Conservation (phyloP, 2,888 invertebrate genomes). For the Lampropteryx suffumata region DNA sequence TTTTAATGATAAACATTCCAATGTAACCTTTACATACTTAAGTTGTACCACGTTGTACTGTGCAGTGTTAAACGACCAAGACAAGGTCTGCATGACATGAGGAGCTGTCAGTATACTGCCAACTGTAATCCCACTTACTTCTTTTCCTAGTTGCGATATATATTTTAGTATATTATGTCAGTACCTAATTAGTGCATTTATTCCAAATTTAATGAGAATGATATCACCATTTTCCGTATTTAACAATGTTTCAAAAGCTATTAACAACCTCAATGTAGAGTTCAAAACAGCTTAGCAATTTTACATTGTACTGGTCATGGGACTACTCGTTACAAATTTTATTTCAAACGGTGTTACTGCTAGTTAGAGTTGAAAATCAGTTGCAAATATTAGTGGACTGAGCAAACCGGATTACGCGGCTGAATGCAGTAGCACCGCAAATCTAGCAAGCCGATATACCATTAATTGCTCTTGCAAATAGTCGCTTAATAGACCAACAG, state of each 20-base stretch:
- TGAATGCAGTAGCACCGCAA: constrained; percentile 31
- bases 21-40: no score
- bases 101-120: no score
- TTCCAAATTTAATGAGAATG: constrained; percentile 17
- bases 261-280: background rate
- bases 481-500: constrained; percentile 37
- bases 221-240: constrained; percentile 3
- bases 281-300: background rate
- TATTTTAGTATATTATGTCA: no score
- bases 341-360: background rate
- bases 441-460: constrained; percentile 29
- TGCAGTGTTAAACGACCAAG: no score
- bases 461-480: constrained; percentile 37
- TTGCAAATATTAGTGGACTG: background rate
- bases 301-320: background rate
- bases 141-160: no score
- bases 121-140: no score
- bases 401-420: constrained; percentile 30
- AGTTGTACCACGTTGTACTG: no score
- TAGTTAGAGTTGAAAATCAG: constrained; percentile 2
- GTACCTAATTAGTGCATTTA: no score
- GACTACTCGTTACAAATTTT: background rate
- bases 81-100: no score
- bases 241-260: background rate
- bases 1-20: no score